Conservation (phyloP, 2,888 invertebrate species). For the Himalopsyche kuldschensis region DNA sequence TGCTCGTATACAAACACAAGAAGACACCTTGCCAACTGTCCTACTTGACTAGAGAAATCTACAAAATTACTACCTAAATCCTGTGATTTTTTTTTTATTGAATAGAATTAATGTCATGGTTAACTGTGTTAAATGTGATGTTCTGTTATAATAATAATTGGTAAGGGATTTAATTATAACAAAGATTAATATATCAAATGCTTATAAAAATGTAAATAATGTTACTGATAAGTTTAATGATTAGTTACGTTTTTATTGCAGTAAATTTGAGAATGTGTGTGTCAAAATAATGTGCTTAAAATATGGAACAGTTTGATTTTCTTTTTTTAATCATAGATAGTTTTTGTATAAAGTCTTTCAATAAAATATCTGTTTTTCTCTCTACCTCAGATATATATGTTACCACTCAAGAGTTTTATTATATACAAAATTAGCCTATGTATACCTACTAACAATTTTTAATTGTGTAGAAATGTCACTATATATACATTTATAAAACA, state of each 20-base stretch:
- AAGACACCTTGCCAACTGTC: not conserved
- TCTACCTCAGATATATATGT: not conserved
- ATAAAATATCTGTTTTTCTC: not conserved
- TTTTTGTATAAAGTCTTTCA: not conserved
- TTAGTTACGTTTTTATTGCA: not conserved
- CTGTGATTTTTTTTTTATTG: not conserved
- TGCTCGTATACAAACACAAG: not conserved
- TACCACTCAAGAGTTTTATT: not conserved
- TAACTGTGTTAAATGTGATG: constrained; percentile 15
- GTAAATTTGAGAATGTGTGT: constrained; percentile 10
- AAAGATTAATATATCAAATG: constrained; percentile 22
- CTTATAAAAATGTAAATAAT: constrained; percentile 25
- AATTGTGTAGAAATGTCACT: not conserved
- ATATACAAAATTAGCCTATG: not conserved
- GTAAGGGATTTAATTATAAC: constrained; percentile 13
- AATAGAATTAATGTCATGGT: constrained; percentile 11
- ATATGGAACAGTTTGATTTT: not conserved
- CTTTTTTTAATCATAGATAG: not conserved
- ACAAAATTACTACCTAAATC: not conserved
- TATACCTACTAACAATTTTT: not conserved
- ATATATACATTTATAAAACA: not conserved
- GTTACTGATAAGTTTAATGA: constrained; percentile 11
- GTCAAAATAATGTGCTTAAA: constrained; percentile 3
- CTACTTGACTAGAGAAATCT: not conserved
- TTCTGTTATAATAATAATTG: constrained; percentile 11